Conservation (phyloP, 2,113 vertebrate species). For the Dendropsophus ebraccatus region DNA sequence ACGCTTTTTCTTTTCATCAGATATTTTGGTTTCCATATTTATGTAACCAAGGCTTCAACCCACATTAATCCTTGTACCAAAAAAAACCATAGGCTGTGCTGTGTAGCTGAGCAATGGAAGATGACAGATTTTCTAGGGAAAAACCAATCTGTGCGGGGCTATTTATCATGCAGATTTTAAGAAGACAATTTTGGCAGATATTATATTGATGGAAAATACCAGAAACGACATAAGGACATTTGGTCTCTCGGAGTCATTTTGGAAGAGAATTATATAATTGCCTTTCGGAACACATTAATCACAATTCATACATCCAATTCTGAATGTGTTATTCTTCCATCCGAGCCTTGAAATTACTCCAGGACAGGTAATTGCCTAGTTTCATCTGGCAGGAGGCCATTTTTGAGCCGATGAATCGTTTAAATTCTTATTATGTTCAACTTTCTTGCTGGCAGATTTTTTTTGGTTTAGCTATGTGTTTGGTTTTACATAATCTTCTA, state of each 20-base stretch:
- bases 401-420: neutral
- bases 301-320: constrained; percentile 56
- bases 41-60: neutral
- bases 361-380: constrained; percentile 54
- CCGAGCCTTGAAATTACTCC: constrained; percentile 24
- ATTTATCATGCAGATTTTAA: constrained; percentile 56
- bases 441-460: neutral
- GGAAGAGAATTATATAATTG: constrained; percentile 55
- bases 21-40: neutral
- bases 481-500: neutral
- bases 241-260: constrained; percentile 49
- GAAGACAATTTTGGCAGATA: constrained; percentile 53
- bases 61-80: neutral
- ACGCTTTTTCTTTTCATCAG: neutral
- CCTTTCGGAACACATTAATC: constrained; percentile 68
- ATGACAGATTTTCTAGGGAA: constrained; percentile 45
- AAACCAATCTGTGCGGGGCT: constrained; percentile 43
- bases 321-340: constrained; percentile 53
- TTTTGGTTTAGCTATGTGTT: neutral
- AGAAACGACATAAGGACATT: constrained; percentile 47
- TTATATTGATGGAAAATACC: constrained; percentile 54
- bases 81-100: neutral
- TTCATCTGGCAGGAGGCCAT: constrained; percentile 37
- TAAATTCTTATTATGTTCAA: constrained; percentile 9
- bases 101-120: constrained; percentile 16